Base-by-base conservation (phyloP, 2,797 vertebrate species). In the Sebastes elongatus region DNA sequence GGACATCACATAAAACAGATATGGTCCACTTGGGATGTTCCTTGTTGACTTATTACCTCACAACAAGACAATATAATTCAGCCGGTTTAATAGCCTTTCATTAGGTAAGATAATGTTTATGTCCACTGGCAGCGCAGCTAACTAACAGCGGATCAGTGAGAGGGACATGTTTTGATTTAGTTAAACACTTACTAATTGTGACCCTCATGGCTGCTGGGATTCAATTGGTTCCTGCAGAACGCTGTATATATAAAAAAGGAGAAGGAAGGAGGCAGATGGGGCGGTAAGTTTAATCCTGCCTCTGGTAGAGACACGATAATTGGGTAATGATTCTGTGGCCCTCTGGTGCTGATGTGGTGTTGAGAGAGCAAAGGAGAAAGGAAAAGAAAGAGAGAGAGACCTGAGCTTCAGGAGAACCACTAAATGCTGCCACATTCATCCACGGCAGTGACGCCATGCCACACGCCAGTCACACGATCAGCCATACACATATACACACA, bases 391-490 rank as follows among this genome's bases (percentile, higher is more conserved):
- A 87, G 80, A 87, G 80, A 85, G 82, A 89, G 91, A 93, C 89
- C 89, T 90, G 87, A 89, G 86, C 87, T 87, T 83, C 72, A 82
- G 89, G 78, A 85, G 87, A 94, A 95, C 94, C 93, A 92, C 94
- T 94, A 94, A 95, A 93, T 84, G 90, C 82, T 95, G 93, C 92
- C 93, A 93, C 89, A 94, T 94, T 95, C 88, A 86, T 89, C 84
- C 90, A 83, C 61, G 61, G 82, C 76, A 84, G 85, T 91, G 93
- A 93, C 82, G 89, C 89, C 86, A 89, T 92, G 92, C 84, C 87
- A 86, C 92, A 93, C 86, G 86, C 89, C 86, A 83, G 80, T 90
- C 91, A 86, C 87, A 85, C 74, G n/a, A 87, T 89, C 78, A 78
- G 79, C 69, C 82, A 64, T 64, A 70, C 63, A 68, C 53, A 71